These are phyloP conservation scores for Seriola rivoliana DNA, from an alignment of 2,113 vertebrate species.

Conservation along the genomic window DNA sequence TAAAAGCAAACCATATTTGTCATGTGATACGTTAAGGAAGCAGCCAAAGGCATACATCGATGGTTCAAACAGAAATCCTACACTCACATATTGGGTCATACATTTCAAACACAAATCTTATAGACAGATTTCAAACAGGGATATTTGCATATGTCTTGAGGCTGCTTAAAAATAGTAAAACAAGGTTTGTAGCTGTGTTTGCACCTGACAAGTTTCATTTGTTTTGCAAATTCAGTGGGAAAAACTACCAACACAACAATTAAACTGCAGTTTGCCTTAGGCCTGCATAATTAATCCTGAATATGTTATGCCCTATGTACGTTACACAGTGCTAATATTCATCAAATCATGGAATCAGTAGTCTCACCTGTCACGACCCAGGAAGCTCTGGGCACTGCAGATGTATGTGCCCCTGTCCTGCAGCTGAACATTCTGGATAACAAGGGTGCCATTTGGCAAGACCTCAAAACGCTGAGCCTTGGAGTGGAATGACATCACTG, in stretches of 20 bases:
- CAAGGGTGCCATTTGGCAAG: slow-evolving; percentile 90
- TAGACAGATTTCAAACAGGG: neutral
- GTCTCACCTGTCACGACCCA: slow-evolving; percentile 87
- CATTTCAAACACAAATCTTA: neutral
- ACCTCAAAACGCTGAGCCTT: slow-evolving; percentile 90
- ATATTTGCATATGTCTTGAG: slow-evolving; percentile 4
- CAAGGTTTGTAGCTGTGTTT: neutral
- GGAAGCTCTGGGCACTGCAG: slow-evolving; percentile 88
- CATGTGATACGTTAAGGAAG: neutral
- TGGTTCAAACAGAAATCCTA: neutral
- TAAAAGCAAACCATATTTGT: neutral
- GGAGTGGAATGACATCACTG: slow-evolving; percentile 86
- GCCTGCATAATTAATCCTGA: neutral
- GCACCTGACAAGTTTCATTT: neutral
- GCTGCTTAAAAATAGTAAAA: slow-evolving; percentile 5
- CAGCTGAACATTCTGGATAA: slow-evolving; percentile 88
- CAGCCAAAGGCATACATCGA: neutral
- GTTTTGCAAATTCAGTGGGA: neutral
- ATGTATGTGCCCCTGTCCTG: slow-evolving; percentile 94
- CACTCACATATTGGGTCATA: too few species aligned
- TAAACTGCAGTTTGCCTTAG: slow-evolving; percentile 9
- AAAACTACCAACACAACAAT: neutral
- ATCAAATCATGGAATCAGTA: slow-evolving; percentile 15
- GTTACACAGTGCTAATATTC: slow-evolving; percentile 25
- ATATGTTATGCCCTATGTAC: slow-evolving; percentile 10